Conservation (phyloP, 1,140 invertebrate genomes). For the Diachasmimorpha longicaudata region DNA sequence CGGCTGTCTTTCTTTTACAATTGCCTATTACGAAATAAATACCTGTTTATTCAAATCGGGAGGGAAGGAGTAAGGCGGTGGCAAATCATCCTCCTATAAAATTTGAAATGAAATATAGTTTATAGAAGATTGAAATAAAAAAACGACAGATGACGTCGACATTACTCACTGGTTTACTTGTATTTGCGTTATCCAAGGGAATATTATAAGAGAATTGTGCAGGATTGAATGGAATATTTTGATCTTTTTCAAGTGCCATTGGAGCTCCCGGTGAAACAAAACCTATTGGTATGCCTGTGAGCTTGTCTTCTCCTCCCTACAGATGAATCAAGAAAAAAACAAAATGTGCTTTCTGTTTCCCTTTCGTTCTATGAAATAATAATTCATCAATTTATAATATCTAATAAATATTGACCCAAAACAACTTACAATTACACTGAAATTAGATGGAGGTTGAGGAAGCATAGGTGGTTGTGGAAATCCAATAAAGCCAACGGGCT, state of each 20-base stretch:
- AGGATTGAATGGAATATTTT: constrained; percentile 56
- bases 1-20: too few relatives aligned
- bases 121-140: neutral
- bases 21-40: constrained; percentile 12
- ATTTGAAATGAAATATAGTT: neutral
- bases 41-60: constrained; percentile 62
- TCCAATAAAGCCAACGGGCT: constrained; percentile 81
- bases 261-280: constrained; percentile 59
- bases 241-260: constrained; percentile 48
- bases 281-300: constrained; percentile 56
- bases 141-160: constrained; percentile 42
- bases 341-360: constrained; percentile 17
- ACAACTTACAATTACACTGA: constrained; percentile 39
- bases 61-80: constrained; percentile 60
- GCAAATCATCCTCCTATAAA: constrained; percentile 61
- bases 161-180: constrained; percentile 57
- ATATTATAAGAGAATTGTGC: constrained; percentile 75
- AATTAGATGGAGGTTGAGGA: constrained; percentile 60
- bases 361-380: too few relatives aligned
- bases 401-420: neutral
- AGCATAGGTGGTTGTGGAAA: constrained; percentile 73
- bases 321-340: constrained; percentile 18
- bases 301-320: constrained; percentile 42
- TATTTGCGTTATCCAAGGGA: constrained; percentile 61
- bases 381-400: too few relatives aligned